Evolutionary conservation across 2,113 vertebrate species (phyloP).

Genomic region (Crypturellus undulatus): DNA sequence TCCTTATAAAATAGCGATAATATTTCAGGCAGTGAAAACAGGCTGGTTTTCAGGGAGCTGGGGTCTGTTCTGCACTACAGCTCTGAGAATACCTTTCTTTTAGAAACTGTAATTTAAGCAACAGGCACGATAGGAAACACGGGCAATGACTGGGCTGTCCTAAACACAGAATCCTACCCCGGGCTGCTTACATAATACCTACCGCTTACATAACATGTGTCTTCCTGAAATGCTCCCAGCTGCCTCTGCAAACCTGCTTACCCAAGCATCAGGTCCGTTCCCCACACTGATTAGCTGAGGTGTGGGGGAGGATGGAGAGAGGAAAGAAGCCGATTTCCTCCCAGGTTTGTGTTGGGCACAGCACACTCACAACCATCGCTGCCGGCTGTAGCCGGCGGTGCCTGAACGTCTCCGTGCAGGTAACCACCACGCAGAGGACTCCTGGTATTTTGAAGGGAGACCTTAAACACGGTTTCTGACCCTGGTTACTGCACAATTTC

Average conservation of each 20-base stretch:
- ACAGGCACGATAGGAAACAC: accelerated
- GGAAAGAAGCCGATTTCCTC: background rate
- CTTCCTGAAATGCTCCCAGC: background rate
- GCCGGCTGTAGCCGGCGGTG: background rate
- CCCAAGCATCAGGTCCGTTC: background rate
- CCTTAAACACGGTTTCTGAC: background rate
- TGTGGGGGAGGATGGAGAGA: background rate
- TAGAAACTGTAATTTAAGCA: background rate
- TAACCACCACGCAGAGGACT: background rate
- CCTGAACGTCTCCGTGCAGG: accelerated
- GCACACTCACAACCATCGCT: background rate
- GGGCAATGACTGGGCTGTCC: background rate
- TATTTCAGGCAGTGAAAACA: background rate
- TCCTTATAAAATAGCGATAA: accelerated
- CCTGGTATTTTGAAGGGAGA: background rate
- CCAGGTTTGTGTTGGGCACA: background rate
- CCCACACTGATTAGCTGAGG: background rate
- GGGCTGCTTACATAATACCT: background rate
- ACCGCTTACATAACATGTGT: accelerated
- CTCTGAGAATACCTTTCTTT: background rate
- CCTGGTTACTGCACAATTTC: background rate
- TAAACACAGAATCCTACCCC: background rate
- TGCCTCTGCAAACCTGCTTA: background rate
- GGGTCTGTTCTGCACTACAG: background rate
- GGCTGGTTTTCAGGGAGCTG: background rate